Evolutionary conservation across 2,888 invertebrate genomes (phyloP).

Genomic region (Theodoxus fluviatilis): DNA sequence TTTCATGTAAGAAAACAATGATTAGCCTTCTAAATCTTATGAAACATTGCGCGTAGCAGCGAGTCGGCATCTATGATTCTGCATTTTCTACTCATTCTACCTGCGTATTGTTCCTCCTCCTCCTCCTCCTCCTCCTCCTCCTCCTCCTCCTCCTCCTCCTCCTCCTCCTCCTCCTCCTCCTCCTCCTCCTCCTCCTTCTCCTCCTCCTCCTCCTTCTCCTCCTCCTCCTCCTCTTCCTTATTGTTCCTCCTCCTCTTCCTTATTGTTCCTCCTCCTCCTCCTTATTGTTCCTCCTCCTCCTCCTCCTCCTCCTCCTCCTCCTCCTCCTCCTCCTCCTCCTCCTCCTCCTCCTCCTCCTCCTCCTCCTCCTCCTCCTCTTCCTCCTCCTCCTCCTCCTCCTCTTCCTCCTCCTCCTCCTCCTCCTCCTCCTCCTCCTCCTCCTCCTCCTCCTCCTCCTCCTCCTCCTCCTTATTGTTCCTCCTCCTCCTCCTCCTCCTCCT

Average conservation of each 20-base stretch:
- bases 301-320: conserved; percentile 16
- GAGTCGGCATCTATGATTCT: not conserved
- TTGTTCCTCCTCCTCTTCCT: not conserved
- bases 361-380: not conserved
- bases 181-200: not conserved
- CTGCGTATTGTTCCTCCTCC: not conserved
- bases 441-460: too few relatives aligned
- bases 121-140: not conserved
- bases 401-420: not conserved
- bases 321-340: conserved; percentile 25
- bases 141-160: not conserved
- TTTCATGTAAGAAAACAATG: too few relatives aligned
- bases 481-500: too few relatives aligned
- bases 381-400: not conserved
- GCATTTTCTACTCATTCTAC: not conserved
- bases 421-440: not conserved
- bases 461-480: too few relatives aligned
- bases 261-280: not conserved
- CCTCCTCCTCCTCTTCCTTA: not conserved
- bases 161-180: too few relatives aligned
- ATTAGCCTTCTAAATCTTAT: too few relatives aligned
- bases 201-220: conserved; percentile 17
- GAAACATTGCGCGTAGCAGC: not conserved
- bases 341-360: conserved; percentile 1
- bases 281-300: conserved; percentile 11